phyloP scores from a whole-genome alignment of 2,113 vertebrate genomes.

The Prunella himalayana region DNA sequence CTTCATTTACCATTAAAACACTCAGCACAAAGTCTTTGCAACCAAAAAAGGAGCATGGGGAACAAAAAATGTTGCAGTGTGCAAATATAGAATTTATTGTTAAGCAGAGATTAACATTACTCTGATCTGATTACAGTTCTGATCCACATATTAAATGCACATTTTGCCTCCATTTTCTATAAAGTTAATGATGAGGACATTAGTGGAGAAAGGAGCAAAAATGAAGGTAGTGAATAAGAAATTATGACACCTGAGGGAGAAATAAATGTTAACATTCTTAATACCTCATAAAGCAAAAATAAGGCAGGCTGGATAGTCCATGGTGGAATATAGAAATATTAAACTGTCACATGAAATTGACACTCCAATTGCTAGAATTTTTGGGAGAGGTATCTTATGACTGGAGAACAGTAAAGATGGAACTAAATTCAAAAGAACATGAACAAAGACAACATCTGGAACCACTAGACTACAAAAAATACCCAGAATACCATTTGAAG shows the following conservation, averaged over 20 bases:
- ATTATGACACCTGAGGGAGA: background rate
- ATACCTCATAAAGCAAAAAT: slow-evolving; percentile 13
- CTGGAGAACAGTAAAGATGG: background rate
- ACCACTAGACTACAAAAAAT: background rate
- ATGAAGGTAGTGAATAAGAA: background rate
- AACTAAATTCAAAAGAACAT: background rate
- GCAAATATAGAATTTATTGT: background rate
- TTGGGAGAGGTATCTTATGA: background rate
- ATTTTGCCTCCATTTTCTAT: background rate
- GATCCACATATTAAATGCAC: background rate
- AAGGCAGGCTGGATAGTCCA: background rate
- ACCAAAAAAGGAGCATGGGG: background rate
- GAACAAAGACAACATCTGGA: background rate
- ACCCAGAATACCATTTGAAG: background rate
- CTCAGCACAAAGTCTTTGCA: background rate
- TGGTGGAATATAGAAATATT: background rate
- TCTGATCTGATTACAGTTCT: background rate
- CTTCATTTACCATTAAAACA: background rate
- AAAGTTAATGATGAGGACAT: background rate
- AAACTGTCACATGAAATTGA: background rate
- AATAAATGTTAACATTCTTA: slow-evolving; percentile 8
- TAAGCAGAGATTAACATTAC: background rate
- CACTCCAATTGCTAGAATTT: background rate
- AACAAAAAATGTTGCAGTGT: background rate
- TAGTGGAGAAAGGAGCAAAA: background rate